Conservation (phyloP, 2,888 invertebrate species). For the Prenolepis imparis region DNA sequence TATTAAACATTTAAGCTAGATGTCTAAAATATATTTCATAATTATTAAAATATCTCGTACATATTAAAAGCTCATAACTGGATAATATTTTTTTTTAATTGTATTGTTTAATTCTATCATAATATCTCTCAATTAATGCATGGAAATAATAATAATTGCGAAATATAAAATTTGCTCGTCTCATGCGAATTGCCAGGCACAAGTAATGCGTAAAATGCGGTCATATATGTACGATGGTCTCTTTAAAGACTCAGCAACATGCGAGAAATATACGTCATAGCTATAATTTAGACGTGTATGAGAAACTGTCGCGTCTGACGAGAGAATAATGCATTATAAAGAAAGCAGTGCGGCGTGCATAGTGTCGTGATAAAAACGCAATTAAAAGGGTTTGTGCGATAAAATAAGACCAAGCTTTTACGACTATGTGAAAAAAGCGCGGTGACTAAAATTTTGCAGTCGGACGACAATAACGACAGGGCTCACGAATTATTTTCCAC, state of each 20-base stretch:
- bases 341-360: background rate
- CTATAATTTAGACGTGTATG: constrained; percentile 27
- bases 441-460: constrained; percentile 23
- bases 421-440: constrained; percentile 7
- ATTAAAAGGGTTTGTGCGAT: constrained; percentile 48
- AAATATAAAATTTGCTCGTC: background rate
- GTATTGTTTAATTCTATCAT: background rate
- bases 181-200: background rate
- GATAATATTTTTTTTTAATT: no score
- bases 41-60: no score
- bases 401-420: constrained; percentile 1
- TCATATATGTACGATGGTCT: background rate
- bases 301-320: constrained; percentile 13
- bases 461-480: background rate
- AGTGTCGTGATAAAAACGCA: constrained; percentile 48
- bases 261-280: constrained; percentile 19
- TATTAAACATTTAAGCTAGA: no score
- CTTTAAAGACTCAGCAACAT: constrained; percentile 1
- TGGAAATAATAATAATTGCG: constrained; percentile 3
- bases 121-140: background rate
- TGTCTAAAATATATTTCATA: no score
- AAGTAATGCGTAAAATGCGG: background rate
- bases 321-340: constrained; percentile 29
- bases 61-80: no score
- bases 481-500: constrained; percentile 21